These are phyloP conservation scores for Lutjanus argentimaculatus DNA, from an alignment of 2,797 vertebrate genomes.

Conservation along the genomic window DNA sequence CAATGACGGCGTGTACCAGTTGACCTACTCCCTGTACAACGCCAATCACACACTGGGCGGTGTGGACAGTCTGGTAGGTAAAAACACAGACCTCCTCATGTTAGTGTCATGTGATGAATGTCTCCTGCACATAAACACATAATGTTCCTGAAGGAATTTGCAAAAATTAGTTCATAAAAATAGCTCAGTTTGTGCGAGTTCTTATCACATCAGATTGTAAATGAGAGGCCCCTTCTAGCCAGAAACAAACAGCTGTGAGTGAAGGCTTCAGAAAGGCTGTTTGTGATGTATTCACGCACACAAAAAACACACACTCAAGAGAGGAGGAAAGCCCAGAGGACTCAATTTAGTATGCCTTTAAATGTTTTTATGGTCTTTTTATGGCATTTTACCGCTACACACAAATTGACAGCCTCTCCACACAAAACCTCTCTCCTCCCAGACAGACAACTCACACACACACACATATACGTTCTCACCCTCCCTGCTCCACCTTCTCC, in stretches of 20 bases:
- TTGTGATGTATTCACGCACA: constrained; percentile 15
- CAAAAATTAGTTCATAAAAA: too few relatives aligned
- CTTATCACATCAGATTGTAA: neutral
- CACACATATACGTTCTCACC: neutral
- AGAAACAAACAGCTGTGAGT: constrained; percentile 26
- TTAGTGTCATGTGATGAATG: neutral
- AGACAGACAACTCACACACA: constrained; percentile 32
- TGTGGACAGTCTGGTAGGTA: constrained; percentile 92
- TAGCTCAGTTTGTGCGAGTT: neutral
- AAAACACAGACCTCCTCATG: neutral
- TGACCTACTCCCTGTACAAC: constrained; percentile 95
- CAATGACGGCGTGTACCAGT: constrained; percentile 94
- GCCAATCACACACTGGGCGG: constrained; percentile 94
- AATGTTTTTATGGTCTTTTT: constrained; percentile 61
- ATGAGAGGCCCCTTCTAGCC: neutral
- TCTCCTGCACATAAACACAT: neutral
- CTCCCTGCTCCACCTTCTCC: constrained; percentile 23
- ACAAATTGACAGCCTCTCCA: constrained; percentile 58
- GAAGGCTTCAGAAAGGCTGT: constrained; percentile 13
- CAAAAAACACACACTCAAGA: neutral
- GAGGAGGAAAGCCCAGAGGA: constrained; percentile 57
- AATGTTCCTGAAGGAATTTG: too few relatives aligned
- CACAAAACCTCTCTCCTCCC: constrained; percentile 33
- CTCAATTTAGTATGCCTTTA: constrained; percentile 55
- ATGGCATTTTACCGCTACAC: constrained; percentile 54